A percentile compares a stretch with the other conserved stretches of the same genome.
These are phyloP conservation scores for Pampusana beccarii DNA, from an alignment of 2,113 vertebrate species.

Conservation along the genomic window DNA sequence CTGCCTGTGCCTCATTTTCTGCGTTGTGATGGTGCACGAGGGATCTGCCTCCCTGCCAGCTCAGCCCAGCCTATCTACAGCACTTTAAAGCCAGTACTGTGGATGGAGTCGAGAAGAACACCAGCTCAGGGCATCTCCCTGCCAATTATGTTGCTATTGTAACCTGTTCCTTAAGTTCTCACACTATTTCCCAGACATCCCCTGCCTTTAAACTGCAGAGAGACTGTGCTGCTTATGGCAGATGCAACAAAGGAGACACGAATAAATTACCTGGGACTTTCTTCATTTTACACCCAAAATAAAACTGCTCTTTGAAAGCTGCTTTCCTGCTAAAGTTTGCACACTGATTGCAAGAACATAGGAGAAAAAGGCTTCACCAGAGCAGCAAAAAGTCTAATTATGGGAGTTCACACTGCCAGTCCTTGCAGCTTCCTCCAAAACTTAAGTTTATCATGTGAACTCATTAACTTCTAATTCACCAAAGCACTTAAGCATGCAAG, in stretches of 20 bases:
- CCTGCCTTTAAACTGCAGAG: not conserved
- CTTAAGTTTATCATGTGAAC: not conserved
- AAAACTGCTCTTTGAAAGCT: not conserved
- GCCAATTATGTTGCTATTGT: not conserved
- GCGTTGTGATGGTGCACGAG: not conserved
- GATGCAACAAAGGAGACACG: not conserved
- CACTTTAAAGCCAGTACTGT: not conserved
- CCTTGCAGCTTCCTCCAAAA: not conserved
- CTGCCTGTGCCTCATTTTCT: not conserved
- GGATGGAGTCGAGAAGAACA: not conserved
- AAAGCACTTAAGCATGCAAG: slow-evolving; percentile 3
- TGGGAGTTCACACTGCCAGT: not conserved
- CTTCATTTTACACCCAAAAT: not conserved
- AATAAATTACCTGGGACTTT: not conserved
- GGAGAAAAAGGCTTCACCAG: not conserved
- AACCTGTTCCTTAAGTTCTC: not conserved
- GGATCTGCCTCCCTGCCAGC: not conserved
- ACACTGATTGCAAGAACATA: not conserved
- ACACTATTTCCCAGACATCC: not conserved
- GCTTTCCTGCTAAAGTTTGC: not conserved
- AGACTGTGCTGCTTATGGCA: not conserved
- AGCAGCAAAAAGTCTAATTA: not conserved
- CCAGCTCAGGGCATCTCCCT: not conserved
- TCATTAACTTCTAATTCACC: slow-evolving; percentile 23
- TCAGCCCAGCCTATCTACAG: not conserved